Evolutionary conservation across 2,797 vertebrate species (phyloP), one percentile per base, ranked within the genome.

Genomic region (Anolis apletophallus): DNA sequence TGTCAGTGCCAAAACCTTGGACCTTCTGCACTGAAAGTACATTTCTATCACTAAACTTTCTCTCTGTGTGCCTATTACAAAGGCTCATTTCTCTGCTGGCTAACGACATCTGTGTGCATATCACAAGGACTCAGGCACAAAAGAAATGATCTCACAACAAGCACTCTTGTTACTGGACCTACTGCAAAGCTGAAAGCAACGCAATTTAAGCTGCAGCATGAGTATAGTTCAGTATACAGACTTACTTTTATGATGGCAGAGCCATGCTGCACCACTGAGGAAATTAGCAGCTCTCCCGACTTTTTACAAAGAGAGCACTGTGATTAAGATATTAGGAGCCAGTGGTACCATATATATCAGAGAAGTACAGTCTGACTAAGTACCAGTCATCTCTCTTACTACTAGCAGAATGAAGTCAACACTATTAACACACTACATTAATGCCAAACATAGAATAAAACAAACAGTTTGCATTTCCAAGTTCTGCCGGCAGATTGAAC

Each of bases 231-330:
- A 46, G 90, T 80, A 67, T 54, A 95, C 92, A 94, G 92, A 88
- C 82, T 80, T 8, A 76, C 17, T 91, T 93, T 94, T 92, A 80
- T 86, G 87, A 8, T 3, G 40, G 36, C 14, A n/a, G 91, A 94
- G 76, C 84, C 87, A 81, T 1, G 72, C 88, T 88, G 88, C 76
- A 87, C 85, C 87, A 46, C 77, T 5, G 64, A 76, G 82, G 87
- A 80, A 81, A 32, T 86, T 85, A 85, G 83, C 2, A 3, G 80
- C 55, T 32, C 80, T 85, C 88, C 85, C 79, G 16, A 61, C 46
- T 80, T 50, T 21, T 83, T 89, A 95, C 94, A 96, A 94, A 94
- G 75, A 67, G 52, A 6, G 81, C 88, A 83, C 83, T 96, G 95
- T 95, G 90, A 80, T 10, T 55, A 67, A 71, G 93, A 87, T 57